Evolutionary conservation across 2,888 invertebrate genomes (phyloP), one percentile per base, ranked within the genome.

Genomic region (Oxystoma pomonae): DNA sequence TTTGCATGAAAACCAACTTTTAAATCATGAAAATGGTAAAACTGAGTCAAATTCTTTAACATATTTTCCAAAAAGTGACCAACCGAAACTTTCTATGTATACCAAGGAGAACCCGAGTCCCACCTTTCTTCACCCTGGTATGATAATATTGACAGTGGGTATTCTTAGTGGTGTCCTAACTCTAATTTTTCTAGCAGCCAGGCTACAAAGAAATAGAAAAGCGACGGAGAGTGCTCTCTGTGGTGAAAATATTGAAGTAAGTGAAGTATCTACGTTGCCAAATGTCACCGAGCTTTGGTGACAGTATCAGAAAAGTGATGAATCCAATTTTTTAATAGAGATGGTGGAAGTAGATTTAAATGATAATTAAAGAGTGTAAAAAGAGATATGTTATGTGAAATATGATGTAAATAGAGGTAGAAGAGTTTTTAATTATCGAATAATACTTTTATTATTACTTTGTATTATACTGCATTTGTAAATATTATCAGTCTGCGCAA

Each of bases 241-340:
- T 20, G 70, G 74, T 59, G 81, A 83, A 65, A 81, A 83, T 71
- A 82, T 88, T 81, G 88, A 89, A 78, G 87, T 88, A 77, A 35
- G 12, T 35, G 35, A 35, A 12, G 81, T 80, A 71, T 81, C 81
- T 68, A 64, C 60, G 20, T 72, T 84, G 68, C 81, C 83, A 50
- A 86, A 87, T 63, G 86, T 88, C 59, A 84, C 86, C 57, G 88
- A 89, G 73, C 82, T 89, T 66, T 89, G 89, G 89, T 89, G 89
- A 89, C 87, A 85, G 76, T 53, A 53, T n/a, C 16, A 19, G 53
- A 53, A 3, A 17, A 53, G n/a, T 17, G 5, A 35, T 7, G 35
- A 35, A 35, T 35, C 35, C 5, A 12, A 35, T 35, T 35, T 35
- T 66, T 60, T 66, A 21, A 62, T 35, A 55, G 58, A 53, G 5